A percentile compares a stretch with the other conserved stretches of the same genome.
Conservation (phyloP, 2,888 invertebrate species). For the Drosophila ezoana region DNA sequence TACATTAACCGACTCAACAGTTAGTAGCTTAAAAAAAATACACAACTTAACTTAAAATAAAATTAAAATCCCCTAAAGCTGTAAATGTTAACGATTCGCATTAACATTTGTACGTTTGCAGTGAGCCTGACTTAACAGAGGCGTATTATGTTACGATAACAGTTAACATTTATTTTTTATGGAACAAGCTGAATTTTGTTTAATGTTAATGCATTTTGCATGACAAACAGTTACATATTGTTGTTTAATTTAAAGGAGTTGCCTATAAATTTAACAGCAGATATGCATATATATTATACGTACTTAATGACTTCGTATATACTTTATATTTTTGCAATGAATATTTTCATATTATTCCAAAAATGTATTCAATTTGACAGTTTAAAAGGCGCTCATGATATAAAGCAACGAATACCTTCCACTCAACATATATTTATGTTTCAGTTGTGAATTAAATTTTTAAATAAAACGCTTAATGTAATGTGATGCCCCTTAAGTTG, state of each 20-base stretch:
- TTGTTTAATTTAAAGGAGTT: too few relatives aligned
- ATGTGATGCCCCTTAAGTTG: slow-evolving; percentile 20
- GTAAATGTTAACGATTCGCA: not conserved
- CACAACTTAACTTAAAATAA: not conserved
- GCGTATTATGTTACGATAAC: too few relatives aligned
- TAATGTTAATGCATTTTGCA: too few relatives aligned
- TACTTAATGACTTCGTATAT: not conserved
- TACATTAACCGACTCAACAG: too few relatives aligned
- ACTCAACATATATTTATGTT: slow-evolving; percentile 7
- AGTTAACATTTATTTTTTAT: too few relatives aligned
- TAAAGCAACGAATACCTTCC: not conserved
- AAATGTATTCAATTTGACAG: slow-evolving; percentile 7
- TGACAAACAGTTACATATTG: too few relatives aligned
- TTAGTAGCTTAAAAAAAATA: too few relatives aligned
- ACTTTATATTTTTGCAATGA: not conserved
- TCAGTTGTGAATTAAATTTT: slow-evolving; percentile 34
- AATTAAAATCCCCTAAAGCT: too few relatives aligned
- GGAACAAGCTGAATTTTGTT: too few relatives aligned
- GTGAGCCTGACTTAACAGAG: too few relatives aligned
- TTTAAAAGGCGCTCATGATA: not conserved
- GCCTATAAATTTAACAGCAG: too few relatives aligned
- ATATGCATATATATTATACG: not conserved
- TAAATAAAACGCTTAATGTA: slow-evolving; percentile 20
- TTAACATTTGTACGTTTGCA: not conserved
- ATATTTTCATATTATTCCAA: not conserved